These are phyloP conservation scores for Suillia variegata DNA, from an alignment of 2,888 invertebrate species.

Conservation along the genomic window DNA sequence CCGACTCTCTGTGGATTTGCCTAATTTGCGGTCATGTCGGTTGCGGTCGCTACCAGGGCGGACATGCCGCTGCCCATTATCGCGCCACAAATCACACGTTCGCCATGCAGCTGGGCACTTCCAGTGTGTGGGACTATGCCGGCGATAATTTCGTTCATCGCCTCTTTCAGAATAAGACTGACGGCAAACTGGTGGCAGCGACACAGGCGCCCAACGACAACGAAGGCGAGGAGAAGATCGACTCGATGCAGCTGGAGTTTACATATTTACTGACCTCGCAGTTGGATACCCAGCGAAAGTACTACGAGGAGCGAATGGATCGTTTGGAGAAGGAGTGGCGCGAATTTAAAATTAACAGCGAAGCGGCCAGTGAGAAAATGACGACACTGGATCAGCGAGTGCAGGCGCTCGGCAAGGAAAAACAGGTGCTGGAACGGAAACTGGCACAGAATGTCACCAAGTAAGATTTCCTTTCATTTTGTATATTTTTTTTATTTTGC, in stretches of 20 bases:
- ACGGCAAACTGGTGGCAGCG: slow-evolving; percentile 94
- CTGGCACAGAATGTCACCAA: slow-evolving; percentile 68
- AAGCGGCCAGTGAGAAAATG: slow-evolving; percentile 63
- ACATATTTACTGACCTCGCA: slow-evolving; percentile 95
- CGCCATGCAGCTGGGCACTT: slow-evolving; percentile 93
- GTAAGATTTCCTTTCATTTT: slow-evolving; percentile 48
- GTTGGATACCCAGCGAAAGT: slow-evolving; percentile 89
- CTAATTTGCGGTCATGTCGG: slow-evolving; percentile 98
- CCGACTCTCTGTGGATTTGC: slow-evolving; percentile 96
- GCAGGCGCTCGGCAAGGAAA: slow-evolving; percentile 67
- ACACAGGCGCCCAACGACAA: slow-evolving; percentile 70
- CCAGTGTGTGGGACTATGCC: slow-evolving; percentile 99
- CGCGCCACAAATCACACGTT: slow-evolving; percentile 95
- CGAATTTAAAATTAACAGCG: slow-evolving; percentile 64
- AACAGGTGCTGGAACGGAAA: slow-evolving; percentile 73
- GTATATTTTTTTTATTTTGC: background rate
- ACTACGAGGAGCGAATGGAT: slow-evolving; percentile 82
- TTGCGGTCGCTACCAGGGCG: slow-evolving; percentile 88
- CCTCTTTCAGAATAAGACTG: slow-evolving; percentile 92
- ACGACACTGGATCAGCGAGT: slow-evolving; percentile 63
- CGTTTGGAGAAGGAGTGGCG: slow-evolving; percentile 67
- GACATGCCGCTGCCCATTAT: slow-evolving; percentile 96
- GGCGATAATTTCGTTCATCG: slow-evolving; percentile 91
- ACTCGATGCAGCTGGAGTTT: slow-evolving; percentile 94
- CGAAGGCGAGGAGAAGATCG: slow-evolving; percentile 82